A percentile compares a stretch with the other conserved stretches of the same genome.
Conservation (phyloP, 2,797 vertebrate species). For the Salarias fasciatus region DNA sequence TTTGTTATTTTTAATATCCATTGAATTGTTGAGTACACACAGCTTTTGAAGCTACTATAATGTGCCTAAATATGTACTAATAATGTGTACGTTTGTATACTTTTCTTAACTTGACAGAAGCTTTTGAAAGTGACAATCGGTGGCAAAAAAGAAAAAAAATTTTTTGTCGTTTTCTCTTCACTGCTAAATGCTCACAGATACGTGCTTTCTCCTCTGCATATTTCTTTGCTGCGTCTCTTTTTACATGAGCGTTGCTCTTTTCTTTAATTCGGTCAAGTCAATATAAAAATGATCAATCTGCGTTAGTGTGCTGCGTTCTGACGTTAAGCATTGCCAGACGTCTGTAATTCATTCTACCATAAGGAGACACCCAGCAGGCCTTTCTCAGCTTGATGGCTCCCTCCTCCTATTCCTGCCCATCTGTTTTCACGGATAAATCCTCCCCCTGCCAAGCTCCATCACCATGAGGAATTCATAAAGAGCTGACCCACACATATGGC, state of each 20-base stretch:
- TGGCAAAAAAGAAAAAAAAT: too few relatives aligned
- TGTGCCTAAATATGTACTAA: too few relatives aligned
- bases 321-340: conserved; percentile 54
- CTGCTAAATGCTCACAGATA: not conserved
- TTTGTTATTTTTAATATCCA: too few relatives aligned
- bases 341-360: conserved; percentile 63
- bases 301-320: conserved; percentile 55
- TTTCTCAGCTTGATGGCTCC: conserved; percentile 72
- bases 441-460: conserved; percentile 66
- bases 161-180: not conserved
- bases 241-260: conserved; percentile 10
- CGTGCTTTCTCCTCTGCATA: not conserved
- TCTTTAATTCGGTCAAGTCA: conserved; percentile 25
- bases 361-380: conserved; percentile 67
- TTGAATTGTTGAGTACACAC: too few relatives aligned
- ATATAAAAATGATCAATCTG: conserved; percentile 56
- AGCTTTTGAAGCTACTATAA: too few relatives aligned
- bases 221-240: conserved; percentile 5
- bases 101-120: too few relatives aligned
- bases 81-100: too few relatives aligned
- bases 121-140: too few relatives aligned
- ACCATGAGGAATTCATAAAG: conserved; percentile 69
- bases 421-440: conserved; percentile 74
- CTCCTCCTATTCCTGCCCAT: conserved; percentile 74
- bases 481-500: conserved; percentile 76